These are phyloP conservation scores for Platichthys flesus DNA, from an alignment of 2,113 vertebrate genomes.

Conservation along the genomic window DNA sequence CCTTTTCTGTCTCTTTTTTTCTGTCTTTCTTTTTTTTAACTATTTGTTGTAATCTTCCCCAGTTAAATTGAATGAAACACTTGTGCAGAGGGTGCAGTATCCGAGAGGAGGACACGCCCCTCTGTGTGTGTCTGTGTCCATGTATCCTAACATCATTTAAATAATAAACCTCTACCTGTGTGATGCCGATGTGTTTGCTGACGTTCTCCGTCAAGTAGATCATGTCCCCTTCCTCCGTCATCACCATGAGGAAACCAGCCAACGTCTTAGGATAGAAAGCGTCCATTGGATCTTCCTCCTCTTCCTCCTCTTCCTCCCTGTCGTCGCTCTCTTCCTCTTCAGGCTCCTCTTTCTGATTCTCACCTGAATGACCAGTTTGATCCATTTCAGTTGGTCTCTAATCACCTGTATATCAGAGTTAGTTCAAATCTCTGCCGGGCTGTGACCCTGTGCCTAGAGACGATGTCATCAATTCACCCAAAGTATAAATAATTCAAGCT, in stretches of 20 bases:
- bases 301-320: neutral
- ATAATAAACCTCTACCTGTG: slow-evolving; percentile 79
- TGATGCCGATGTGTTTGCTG: slow-evolving; percentile 88
- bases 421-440: neutral
- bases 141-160: too few species aligned
- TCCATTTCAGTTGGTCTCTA: neutral
- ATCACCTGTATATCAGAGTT: too few species aligned
- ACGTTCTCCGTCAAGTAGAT: slow-evolving; percentile 90
- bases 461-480: too few species aligned
- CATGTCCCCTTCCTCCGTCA: slow-evolving; percentile 89
- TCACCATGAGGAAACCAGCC: slow-evolving; percentile 89
- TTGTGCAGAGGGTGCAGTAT: too few species aligned
- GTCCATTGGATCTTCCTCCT: slow-evolving; percentile 80
- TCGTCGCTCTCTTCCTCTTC: slow-evolving; percentile 40
- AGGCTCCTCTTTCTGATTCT: slow-evolving; percentile 12
- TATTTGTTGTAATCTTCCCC: too few species aligned
- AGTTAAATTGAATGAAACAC: too few species aligned
- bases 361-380: neutral
- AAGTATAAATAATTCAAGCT: too few species aligned
- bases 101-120: too few species aligned
- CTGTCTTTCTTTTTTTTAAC: too few species aligned
- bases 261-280: slow-evolving; percentile 85
- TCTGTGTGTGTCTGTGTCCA: too few species aligned
- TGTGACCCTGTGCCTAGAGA: neutral
- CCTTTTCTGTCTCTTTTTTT: too few species aligned